phyloP scores from a whole-genome alignment of 2,797 vertebrate species.

The Chelonia mydas region DNA sequence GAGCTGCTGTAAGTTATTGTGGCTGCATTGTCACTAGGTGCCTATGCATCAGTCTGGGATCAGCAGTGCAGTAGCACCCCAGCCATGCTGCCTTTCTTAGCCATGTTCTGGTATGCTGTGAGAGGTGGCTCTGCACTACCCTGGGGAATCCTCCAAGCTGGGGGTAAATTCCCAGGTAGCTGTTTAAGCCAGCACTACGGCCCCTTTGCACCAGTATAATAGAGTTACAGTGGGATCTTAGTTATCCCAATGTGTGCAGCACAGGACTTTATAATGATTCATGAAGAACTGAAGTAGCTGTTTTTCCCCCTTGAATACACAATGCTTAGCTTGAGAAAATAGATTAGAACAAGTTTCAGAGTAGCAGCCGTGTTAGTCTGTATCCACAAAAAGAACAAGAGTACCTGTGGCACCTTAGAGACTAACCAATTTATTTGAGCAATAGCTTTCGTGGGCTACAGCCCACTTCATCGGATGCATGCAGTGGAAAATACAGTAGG shows the following conservation, averaged over 20 bases:
- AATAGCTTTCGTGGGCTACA: no score
- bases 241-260: not conserved
- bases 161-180: not conserved
- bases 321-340: not conserved
- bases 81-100: not conserved
- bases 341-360: fast-evolving
- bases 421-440: no score
- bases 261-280: not conserved
- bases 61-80: not conserved
- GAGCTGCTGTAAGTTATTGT: no score
- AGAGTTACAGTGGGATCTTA: not conserved
- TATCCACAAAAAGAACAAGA: no score
- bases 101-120: not conserved
- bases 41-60: no score
- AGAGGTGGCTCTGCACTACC: not conserved
- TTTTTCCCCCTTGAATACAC: not conserved
- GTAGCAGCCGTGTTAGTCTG: no score
- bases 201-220: not conserved
- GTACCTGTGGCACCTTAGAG: no score
- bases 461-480: no score
- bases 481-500: no score
- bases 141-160: not conserved
- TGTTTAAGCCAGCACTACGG: not conserved
- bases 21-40: no score
- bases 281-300: not conserved